Evolutionary conservation across 2,113 vertebrate species (phyloP), one percentile per base, ranked within the genome.

Genomic region (Rhineura floridana): DNA sequence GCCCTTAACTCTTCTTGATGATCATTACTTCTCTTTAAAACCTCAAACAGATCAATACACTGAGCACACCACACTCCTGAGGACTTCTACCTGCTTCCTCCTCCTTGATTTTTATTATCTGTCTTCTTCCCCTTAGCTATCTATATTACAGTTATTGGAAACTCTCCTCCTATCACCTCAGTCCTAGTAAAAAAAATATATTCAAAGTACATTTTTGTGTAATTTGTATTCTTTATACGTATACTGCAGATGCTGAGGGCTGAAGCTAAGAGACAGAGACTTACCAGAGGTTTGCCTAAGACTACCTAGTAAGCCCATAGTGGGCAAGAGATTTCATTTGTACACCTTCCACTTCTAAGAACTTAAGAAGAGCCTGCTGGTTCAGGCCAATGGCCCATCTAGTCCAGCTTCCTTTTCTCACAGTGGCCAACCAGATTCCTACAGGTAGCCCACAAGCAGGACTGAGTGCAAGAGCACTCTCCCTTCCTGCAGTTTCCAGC

Each of bases 11-110:
- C 59, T 65, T 93, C 70, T 39, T 81, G 52, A 0, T 87, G 69
- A 13, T 33, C 78, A 84, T 84, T 92, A 87, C 19, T 90, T 63
- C n/a, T 81, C 86, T 83, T 72, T 84, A 88, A 89, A 84, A 91
- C 83, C 86, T 83, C 33, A 36, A 42, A 84, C 84, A 63, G 44
- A 59, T 91, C 59, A 94, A 88, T 23, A 84, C 12, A 42, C 0
- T 75, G 59, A 83, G 59, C 90, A 82, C 50, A 63, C 23, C 77
- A 70, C 46, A 28, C 30, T 67, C 63, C 0, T 0, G 84, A 23
- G 83, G 85, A 42, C 73, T 78, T 86, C 10, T 50, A 85, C 85
- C 77, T 30, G 39, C 67, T 80, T 75, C 77, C 12, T 28, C 3
- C 42, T 70, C 46, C 46, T 25, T 28, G 33, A 44, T 84, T 55